Percentiles rank a stretch among this genome's conserved stretches.
These are phyloP conservation scores for Osmoderma eremita DNA, from an alignment of 2,888 invertebrate species.

Conservation along the genomic window DNA sequence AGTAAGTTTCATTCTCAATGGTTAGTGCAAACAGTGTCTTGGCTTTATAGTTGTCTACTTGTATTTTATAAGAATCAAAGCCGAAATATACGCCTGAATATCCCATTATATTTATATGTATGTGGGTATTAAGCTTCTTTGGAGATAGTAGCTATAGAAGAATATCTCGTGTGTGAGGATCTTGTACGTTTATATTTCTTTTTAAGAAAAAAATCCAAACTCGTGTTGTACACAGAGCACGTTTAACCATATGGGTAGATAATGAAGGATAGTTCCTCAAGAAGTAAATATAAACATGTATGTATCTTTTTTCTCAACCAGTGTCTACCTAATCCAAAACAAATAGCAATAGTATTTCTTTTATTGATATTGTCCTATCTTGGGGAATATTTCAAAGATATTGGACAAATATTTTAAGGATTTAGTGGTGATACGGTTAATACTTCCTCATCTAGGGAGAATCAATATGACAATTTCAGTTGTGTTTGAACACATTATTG, in stretches of 20 bases:
- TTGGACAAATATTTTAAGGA: constrained; percentile 31
- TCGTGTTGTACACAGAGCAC: no score
- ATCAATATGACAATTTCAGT: constrained; percentile 33
- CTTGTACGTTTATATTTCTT: no score
- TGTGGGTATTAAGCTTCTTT: no score
- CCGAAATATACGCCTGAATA: no score
- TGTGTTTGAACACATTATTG: constrained; percentile 27
- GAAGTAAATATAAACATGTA: constrained; percentile 24
- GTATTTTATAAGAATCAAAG: no score
- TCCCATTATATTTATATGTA: no score
- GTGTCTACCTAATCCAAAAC: constrained; percentile 28
- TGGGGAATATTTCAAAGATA: constrained; percentile 30
- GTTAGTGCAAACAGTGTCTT: no score
- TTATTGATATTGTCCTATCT: constrained; percentile 34
- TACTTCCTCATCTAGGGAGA: constrained; percentile 11
- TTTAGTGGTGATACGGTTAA: constrained; percentile 26
- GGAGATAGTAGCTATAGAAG: no score
- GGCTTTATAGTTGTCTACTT: no score
- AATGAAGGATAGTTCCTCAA: not conserved
- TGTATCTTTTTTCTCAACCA: constrained; percentile 24
- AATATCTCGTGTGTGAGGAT: no score
- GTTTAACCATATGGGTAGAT: not conserved
- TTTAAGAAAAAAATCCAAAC: no score
- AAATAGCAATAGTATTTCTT: constrained; percentile 37
- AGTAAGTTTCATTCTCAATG: no score